Evolutionary conservation across 2,797 vertebrate genomes (phyloP), one percentile per base, ranked within the genome.

Genomic region (Protosalanx chinensis): DNA sequence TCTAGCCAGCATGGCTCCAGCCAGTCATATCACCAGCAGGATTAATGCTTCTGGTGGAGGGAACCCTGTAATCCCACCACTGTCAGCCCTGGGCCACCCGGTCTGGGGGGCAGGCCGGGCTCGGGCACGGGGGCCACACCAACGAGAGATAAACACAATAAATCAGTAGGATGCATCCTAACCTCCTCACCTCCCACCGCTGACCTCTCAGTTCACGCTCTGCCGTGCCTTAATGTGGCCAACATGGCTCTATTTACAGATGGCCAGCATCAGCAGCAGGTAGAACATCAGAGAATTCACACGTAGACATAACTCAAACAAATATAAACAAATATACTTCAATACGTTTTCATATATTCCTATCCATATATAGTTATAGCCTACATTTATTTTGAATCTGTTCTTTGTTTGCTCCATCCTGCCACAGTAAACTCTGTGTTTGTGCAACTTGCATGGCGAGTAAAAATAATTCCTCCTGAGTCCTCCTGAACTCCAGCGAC

Each of bases 1-100:
- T 71, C 88, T 84, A 90, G 91, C 86, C 91, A 91, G 82, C 66
- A 70, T 85, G 90, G 88, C 91, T 91, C 90, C 90, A 90, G 76
- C 64, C n/a, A 72, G 74, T 85, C 89, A 82, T 89, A 92, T 91
- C 90, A 85, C 81, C 80, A 53, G 35, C 58, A 88, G 89, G 91
- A 91, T 92, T 89, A 90, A 93, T 92, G 88, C 74, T 71, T 87
- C 79, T 81, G 81, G 73, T 84, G 89, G 85, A 88, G 87, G 88
- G 78, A 78, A 83, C 84, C 87, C 81, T 86, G 85, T 91, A 90
- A 90, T 90, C 85, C 87, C 85, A 78, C 84, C 83, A 80, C 86
- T 88, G 82, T 82, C 83, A 88, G 82, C 84, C 82, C 49, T n/a
- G 87, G 85, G 82, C 82, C 88, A 84, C 77, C 71, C 63, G 74